phyloP scores from a whole-genome alignment of 2,888 invertebrate species.

The Stomorhina lunata region DNA sequence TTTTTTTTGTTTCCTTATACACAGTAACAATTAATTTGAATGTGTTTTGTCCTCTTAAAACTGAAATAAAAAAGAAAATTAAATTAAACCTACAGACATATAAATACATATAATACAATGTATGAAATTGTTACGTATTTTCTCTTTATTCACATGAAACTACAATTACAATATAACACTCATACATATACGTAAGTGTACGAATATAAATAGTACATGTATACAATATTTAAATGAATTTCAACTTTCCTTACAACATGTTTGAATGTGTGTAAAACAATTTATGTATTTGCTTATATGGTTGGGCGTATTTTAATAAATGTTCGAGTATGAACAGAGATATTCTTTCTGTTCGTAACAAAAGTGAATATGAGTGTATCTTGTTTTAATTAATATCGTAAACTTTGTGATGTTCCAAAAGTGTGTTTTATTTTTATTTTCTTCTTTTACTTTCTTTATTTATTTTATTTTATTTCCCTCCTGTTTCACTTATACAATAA shows the following conservation, averaged over 20 bases:
- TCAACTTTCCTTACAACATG: slow-evolving; percentile 1
- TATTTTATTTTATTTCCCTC: not conserved
- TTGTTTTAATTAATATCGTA: slow-evolving; percentile 31
- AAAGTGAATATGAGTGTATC: not conserved
- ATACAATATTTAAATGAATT: not conserved
- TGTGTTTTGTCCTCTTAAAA: slow-evolving; percentile 14
- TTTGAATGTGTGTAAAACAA: not conserved
- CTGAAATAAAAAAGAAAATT: slow-evolving; percentile 3
- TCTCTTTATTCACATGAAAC: not conserved
- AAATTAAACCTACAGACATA: not conserved
- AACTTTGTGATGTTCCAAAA: slow-evolving; percentile 2
- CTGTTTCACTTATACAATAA: not conserved
- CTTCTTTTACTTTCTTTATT: not conserved
- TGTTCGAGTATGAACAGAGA: not conserved
- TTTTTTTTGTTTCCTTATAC: not conserved
- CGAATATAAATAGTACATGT: no score
- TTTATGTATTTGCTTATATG: not conserved
- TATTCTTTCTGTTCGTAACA: not conserved
- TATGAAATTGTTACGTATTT: not conserved
- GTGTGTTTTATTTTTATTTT: not conserved
- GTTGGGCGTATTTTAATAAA: not conserved
- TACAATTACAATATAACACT: no score
- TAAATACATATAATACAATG: not conserved
- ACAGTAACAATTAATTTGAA: slow-evolving; percentile 45
- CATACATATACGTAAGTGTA: no score